Percentiles rank a stretch among this genome's conserved stretches.
phyloP scores from a whole-genome alignment of 2,888 invertebrate species.

The Polylopha cassiicola region DNA sequence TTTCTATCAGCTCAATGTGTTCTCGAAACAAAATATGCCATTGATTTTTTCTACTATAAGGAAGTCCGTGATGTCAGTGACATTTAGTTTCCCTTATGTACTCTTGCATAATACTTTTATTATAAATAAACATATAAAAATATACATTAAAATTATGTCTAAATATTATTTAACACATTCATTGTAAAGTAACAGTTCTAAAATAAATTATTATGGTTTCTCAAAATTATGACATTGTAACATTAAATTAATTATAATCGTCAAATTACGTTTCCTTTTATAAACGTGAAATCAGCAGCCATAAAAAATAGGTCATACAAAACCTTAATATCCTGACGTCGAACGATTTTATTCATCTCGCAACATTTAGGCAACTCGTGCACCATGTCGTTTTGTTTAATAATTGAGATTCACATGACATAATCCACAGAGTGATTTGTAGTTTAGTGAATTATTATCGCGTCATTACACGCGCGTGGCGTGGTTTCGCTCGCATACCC shows the following conservation, averaged over 20 bases:
- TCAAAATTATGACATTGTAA: slow-evolving; percentile 32
- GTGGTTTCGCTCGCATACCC: too few species aligned
- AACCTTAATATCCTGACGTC: slow-evolving; percentile 27
- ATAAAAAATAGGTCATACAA: too few species aligned
- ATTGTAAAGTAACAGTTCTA: slow-evolving; percentile 59
- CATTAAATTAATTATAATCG: slow-evolving; percentile 24
- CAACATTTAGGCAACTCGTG: slow-evolving; percentile 1
- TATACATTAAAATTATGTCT: slow-evolving; percentile 67
- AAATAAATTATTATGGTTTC: slow-evolving; percentile 42
- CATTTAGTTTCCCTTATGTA: too few species aligned
- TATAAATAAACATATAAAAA: slow-evolving; percentile 72
- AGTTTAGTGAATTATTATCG: too few species aligned
- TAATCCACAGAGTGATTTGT: slow-evolving; percentile 16
- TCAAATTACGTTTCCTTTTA: slow-evolving; percentile 20
- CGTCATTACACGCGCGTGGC: too few species aligned
- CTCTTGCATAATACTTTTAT: slow-evolving; percentile 58
- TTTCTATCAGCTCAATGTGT: too few species aligned
- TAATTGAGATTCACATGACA: slow-evolving; percentile 55
- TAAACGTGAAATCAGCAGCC: slow-evolving; percentile 6
- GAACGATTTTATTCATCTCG: too few species aligned
- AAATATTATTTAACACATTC: slow-evolving; percentile 66
- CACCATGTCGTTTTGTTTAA: neutral
- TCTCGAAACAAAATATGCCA: too few species aligned
- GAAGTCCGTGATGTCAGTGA: too few species aligned
- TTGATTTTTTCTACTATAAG: too few species aligned